Conservation (phyloP, 2,888 invertebrate genomes). For the Acrocyrtus sp. region DNA sequence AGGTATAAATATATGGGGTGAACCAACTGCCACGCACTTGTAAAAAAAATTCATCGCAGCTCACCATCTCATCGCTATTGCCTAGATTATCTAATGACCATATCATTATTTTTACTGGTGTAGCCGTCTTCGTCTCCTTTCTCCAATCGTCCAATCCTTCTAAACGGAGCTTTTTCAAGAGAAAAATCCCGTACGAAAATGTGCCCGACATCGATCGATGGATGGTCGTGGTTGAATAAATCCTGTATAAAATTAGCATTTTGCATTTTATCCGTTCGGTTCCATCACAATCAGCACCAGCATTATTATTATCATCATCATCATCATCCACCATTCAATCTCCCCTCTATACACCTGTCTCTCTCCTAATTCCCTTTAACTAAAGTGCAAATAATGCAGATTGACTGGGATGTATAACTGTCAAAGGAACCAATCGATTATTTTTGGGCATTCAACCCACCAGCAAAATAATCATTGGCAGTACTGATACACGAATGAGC, state of each 20-base stretch:
- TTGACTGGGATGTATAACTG: conserved; percentile 4
- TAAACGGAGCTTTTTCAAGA: neutral
- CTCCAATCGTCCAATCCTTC: neutral
- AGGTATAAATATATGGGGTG: too few species aligned
- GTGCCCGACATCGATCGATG: neutral
- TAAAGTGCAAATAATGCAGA: neutral
- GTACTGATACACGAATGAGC: too few species aligned
- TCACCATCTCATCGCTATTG: neutral
- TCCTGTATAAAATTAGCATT: too few species aligned
- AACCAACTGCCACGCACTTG: too few species aligned
- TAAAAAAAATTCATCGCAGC: too few species aligned
- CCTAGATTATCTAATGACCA: neutral
- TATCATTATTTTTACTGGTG: too few species aligned
- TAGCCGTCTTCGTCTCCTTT: too few species aligned
- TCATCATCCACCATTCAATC: too few species aligned
- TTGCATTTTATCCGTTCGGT: neutral
- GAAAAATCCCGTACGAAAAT: too few species aligned
- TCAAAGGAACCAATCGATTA: conserved; percentile 42
- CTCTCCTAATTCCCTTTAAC: neutral
- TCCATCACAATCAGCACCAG: neutral
- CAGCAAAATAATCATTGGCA: too few species aligned
- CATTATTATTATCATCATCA: too few species aligned
- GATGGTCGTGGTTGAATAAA: neutral
- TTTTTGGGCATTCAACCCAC: conserved; percentile 44
- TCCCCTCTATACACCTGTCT: neutral